Conservation (phyloP, 1,140 invertebrate species). For the Anagrus nilaparvatae region DNA sequence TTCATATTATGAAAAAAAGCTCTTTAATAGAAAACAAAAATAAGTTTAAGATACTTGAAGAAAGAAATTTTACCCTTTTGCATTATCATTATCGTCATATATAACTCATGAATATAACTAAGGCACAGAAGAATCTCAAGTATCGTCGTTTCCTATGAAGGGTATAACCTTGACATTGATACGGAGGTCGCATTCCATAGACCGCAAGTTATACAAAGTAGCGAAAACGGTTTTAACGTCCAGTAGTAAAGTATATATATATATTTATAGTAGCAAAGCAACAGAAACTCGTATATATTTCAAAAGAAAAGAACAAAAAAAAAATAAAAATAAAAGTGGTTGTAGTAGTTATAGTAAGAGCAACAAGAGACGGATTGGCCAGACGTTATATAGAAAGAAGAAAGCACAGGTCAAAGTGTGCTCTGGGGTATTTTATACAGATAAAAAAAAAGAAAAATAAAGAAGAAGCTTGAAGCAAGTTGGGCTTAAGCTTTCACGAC, state of each 20-base stretch:
- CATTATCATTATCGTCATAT: no score
- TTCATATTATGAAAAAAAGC: neutral
- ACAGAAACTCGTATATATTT: neutral
- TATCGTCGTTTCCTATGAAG: neutral
- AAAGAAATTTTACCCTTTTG: conserved; percentile 7
- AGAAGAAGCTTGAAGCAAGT: no score
- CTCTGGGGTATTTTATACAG: no score
- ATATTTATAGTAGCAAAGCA: neutral
- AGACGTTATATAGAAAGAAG: no score
- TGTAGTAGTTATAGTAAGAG: neutral
- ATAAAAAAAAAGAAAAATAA: no score
- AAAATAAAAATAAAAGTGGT: neutral
- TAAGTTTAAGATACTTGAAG: conserved; percentile 2
- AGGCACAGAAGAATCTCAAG: conserved; percentile 11
- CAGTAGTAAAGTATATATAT: neutral
- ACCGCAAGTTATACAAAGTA: neutral
- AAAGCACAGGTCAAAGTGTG: no score
- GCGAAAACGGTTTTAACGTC: no score
- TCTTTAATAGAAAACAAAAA: no score
- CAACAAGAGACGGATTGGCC: no score
- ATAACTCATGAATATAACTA: no score
- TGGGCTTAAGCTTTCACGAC: no score
- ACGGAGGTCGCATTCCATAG: neutral
- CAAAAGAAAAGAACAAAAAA: neutral
- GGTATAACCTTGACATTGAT: conserved; percentile 26